Percentiles rank a stretch among this genome's conserved stretches.
These are phyloP conservation scores for Cephus nigrinus DNA, from an alignment of 2,888 invertebrate species.

Conservation along the genomic window DNA sequence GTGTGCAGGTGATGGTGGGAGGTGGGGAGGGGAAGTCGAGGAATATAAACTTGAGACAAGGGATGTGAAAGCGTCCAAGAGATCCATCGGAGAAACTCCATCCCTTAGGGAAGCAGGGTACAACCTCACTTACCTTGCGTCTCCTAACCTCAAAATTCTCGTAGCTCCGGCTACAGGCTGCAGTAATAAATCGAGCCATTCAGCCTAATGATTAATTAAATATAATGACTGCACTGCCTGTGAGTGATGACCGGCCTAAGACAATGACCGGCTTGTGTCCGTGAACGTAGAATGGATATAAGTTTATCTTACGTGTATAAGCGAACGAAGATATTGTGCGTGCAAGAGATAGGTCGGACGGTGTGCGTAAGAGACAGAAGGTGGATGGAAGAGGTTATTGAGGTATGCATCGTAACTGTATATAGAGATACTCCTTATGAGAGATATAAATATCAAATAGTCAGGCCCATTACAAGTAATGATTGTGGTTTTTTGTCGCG, in stretches of 20 bases:
- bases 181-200: constrained; percentile 51
- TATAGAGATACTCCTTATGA: constrained; percentile 34
- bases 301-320: neutral
- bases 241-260: constrained; percentile 54
- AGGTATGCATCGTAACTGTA: constrained; percentile 28
- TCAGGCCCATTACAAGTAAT: constrained; percentile 46
- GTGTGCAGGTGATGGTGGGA: neutral
- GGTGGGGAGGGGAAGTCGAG: neutral
- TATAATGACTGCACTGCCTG: constrained; percentile 51
- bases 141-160: neutral
- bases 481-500: constrained; percentile 44
- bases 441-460: constrained; percentile 48
- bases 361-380: constrained; percentile 38
- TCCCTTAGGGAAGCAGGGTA: neutral
- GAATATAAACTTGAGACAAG: neutral
- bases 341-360: neutral
- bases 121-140: neutral
- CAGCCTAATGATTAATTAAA: constrained; percentile 61
- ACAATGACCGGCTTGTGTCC: constrained; percentile 51
- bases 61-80: neutral
- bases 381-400: constrained; percentile 47
- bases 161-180: neutral
- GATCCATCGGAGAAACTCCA: neutral
- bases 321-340: neutral
- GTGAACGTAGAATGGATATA: constrained; percentile 31